Percentiles rank a stretch among this genome's conserved stretches.
These are phyloP conservation scores for Bellardia pandia DNA, from an alignment of 2,888 invertebrate species.

Conservation along the genomic window DNA sequence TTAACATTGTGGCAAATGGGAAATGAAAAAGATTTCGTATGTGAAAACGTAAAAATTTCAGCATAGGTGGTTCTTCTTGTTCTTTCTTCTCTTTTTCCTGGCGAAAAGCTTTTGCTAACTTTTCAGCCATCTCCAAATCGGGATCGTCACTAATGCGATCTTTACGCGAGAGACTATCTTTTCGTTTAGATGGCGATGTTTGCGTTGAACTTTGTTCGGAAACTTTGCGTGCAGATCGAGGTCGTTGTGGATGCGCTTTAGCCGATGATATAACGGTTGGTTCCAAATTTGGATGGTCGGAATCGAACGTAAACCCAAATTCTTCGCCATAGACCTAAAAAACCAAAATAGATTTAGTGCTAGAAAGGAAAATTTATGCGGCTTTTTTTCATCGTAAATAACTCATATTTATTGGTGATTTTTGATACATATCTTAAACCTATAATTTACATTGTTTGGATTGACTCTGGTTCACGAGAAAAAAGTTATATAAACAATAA, in stretches of 20 bases:
- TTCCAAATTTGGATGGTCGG: conserved; percentile 84
- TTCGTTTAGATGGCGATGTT: conserved; percentile 90
- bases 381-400: too few species aligned
- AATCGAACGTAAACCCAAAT: conserved; percentile 88
- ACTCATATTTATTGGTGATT: too few species aligned
- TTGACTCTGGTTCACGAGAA: too few species aligned
- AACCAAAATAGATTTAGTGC: neutral
- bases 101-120: conserved; percentile 81
- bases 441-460: too few species aligned
- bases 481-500: too few species aligned
- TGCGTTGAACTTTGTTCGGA: conserved; percentile 92
- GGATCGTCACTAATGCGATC: conserved; percentile 85
- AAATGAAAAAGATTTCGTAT: conserved; percentile 95
- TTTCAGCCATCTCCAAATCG: conserved; percentile 82
- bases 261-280: conserved; percentile 81
- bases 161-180: conserved; percentile 90
- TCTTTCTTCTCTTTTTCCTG: conserved; percentile 84
- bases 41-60: conserved; percentile 92
- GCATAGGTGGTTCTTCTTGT: conserved; percentile 88
- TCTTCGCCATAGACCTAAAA: conserved; percentile 93
- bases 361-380: too few species aligned
- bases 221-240: conserved; percentile 87
- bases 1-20: conserved; percentile 93
- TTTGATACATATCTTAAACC: too few species aligned
- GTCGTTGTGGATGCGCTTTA: conserved; percentile 79